Conservation (phyloP, 2,113 vertebrate species). For the Tragelaphus buxtoni region DNA sequence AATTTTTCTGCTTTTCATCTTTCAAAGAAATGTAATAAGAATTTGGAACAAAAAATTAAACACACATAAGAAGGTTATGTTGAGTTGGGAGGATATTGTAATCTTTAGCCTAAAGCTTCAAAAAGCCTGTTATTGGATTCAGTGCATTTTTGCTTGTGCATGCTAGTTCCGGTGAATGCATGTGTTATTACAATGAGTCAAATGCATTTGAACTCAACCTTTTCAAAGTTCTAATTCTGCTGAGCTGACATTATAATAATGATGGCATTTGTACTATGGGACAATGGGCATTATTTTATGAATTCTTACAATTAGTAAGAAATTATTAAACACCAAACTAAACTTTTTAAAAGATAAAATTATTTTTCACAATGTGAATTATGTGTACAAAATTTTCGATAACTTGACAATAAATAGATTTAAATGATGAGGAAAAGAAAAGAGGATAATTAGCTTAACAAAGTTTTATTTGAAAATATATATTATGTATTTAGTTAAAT, state of each 20-base stretch:
- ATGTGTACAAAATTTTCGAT: neutral
- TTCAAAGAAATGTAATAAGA: constrained; percentile 29
- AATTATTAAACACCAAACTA: neutral
- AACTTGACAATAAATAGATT: neutral
- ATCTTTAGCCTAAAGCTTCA: neutral
- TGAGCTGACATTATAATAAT: neutral
- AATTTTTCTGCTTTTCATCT: constrained; percentile 32
- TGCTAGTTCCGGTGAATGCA: neutral
- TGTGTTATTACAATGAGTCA: neutral
- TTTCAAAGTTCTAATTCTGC: neutral
- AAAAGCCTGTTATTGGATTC: neutral
- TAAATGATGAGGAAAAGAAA: neutral
- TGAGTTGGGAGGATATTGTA: neutral
- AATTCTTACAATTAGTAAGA: neutral
- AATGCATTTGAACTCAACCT: neutral
- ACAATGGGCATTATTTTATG: neutral
- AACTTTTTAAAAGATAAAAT: neutral
- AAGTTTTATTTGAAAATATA: neutral
- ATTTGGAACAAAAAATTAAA: constrained; percentile 34
- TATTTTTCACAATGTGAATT: neutral
- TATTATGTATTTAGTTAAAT: neutral
- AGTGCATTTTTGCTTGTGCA: neutral
- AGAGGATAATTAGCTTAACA: neutral
- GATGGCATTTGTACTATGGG: neutral
- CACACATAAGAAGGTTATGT: neutral